Base-by-base conservation (phyloP, 2,888 invertebrate genomes). In the Cordilura impudica region DNA sequence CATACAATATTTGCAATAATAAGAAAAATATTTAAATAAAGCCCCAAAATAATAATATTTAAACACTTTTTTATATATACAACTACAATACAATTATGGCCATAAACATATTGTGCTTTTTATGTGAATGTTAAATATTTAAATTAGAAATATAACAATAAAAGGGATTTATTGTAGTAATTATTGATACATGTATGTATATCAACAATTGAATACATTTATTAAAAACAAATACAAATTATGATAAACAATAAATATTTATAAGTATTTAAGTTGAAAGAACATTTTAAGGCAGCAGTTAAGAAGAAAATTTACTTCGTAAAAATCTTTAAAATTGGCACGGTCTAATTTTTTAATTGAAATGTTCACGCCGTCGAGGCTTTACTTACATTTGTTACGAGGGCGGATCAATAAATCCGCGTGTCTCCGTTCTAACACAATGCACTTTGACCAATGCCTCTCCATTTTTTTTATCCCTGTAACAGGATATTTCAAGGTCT, bases 21-120 rank as follows among this genome's bases (percentile, higher is more conserved):
- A 65, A 26, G 29, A 63, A 63, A 63, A 35, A 51, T 29, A 21
- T 56, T 51, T 49, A 63, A 56, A 60, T 56, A n/a, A 53, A 60
- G 47, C 54, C 66, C 65, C 49, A 58, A 66, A 31, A 56, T 47
- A 63, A 45, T 67, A 65, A 74, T 70, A 58, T 51, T 53, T 67
- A 35, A 61, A 58, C 14, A 19, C 39, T 61, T 1, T 21, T 69
- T 63, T 72, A 63, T 70, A 74, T 71, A 78, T 51, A 73, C 56
- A 66, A 69, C 35, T 75, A 66, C 66, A 71, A 86, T 77, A 83
- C 82, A 83, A 82, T 81, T 83, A 80, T 82, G 83, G 82, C 82
- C 82, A 82, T 72, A 69, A 61, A 78, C 43, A 78, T 77, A 83
- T 73, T 76, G 71, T 72, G 79, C 78, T 78, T 78, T 78, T 78